These are phyloP conservation scores for Ateles fusciceps DNA, from an alignment of 2,797 vertebrate genomes.

Conservation along the genomic window DNA sequence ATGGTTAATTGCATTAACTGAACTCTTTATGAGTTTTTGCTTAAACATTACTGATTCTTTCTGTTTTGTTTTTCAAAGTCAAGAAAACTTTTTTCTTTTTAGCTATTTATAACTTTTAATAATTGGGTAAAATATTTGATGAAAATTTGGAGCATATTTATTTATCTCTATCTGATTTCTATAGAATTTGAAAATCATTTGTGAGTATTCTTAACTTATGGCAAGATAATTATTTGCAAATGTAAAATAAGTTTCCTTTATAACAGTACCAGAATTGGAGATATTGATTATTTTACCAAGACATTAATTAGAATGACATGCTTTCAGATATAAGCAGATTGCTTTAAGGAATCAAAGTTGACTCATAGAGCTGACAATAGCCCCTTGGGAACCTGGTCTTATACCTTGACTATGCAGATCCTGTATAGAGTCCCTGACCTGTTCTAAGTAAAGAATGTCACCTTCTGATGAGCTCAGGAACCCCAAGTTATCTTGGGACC, in stretches of 20 bases:
- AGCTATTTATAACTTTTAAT: neutral
- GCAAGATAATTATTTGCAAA: neutral
- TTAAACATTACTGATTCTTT: neutral
- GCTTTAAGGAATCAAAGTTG: neutral
- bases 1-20: neutral
- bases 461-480: neutral
- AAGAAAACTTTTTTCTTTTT: neutral
- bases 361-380: neutral
- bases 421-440: neutral
- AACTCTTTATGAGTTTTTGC: neutral
- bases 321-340: neutral
- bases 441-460: neutral
- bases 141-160: neutral
- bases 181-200: neutral
- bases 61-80: neutral
- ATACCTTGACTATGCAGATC: neutral
- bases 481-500: neutral
- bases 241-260: neutral
- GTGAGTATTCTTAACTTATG: neutral
- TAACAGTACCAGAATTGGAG: neutral
- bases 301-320: neutral
- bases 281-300: neutral
- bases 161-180: neutral
- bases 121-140: neutral
- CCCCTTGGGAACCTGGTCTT: neutral